A percentile compares a stretch with the other conserved stretches of the same genome.
phyloP scores from a whole-genome alignment of 2,888 invertebrate genomes.

The Linnaemya vulpina region DNA sequence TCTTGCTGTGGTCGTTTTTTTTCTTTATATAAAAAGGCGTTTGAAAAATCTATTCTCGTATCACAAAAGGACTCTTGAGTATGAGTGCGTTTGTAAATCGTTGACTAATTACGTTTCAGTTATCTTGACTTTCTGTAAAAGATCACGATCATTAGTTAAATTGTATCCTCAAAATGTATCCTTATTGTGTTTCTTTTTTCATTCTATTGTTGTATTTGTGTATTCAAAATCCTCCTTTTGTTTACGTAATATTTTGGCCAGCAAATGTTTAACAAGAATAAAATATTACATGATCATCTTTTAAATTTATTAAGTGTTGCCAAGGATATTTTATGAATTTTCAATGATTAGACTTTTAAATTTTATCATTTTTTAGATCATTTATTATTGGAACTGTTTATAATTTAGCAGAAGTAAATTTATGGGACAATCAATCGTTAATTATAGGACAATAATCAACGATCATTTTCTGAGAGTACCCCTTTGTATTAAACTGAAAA shows the following conservation, averaged over 20 bases:
- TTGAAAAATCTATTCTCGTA: constrained; percentile 29
- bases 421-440: too few species aligned
- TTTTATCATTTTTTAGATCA: constrained; percentile 24
- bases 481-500: not conserved
- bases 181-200: constrained; percentile 1
- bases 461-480: too few species aligned
- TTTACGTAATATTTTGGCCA: constrained; percentile 46
- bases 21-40: constrained; percentile 34
- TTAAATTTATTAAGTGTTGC: constrained; percentile 46
- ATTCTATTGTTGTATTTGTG: constrained; percentile 11
- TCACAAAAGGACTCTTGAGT: constrained; percentile 30
- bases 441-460: not conserved
- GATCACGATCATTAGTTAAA: constrained; percentile 59
- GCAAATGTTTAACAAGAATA: not conserved
- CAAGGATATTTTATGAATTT: constrained; percentile 6
- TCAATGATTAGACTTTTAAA: not conserved
- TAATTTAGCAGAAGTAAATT: too few species aligned
- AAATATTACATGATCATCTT: constrained; percentile 35
- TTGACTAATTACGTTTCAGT: constrained; percentile 61
- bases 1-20: constrained; percentile 8
- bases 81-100: not conserved
- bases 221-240: constrained; percentile 41
- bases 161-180: constrained; percentile 39
- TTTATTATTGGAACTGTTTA: constrained; percentile 6
- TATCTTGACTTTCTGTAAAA: constrained; percentile 13